phyloP scores from a whole-genome alignment of 2,113 vertebrate species.

The Haemorhous mexicanus region DNA sequence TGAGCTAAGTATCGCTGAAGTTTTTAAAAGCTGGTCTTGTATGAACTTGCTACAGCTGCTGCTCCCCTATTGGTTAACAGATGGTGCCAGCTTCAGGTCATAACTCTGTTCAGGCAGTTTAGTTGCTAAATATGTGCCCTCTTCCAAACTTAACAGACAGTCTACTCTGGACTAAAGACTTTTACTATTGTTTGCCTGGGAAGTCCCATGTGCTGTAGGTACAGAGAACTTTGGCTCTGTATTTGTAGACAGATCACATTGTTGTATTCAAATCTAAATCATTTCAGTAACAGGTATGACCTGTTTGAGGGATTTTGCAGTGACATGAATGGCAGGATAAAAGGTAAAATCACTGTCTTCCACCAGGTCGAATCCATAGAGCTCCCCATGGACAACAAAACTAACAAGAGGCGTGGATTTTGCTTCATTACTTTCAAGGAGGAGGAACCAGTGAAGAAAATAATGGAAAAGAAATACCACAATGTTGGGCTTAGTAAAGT shows the following conservation, averaged over 20 bases:
- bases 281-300: not conserved
- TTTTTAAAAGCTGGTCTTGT: not conserved
- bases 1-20: not conserved
- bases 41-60: not conserved
- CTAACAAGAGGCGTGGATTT: constrained; percentile 98
- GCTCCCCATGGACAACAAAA: constrained; percentile 98
- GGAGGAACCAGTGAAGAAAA: constrained; percentile 94
- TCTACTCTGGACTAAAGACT: not conserved
- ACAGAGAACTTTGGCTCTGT: not conserved
- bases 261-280: not conserved
- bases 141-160: not conserved
- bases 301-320: not conserved
- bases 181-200: not conserved
- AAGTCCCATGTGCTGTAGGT: fast-evolving
- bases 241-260: not conserved
- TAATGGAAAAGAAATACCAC: constrained; percentile 99
- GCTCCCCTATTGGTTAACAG: not conserved
- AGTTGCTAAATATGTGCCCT: not conserved
- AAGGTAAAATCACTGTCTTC: not conserved
- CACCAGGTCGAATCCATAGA: constrained; percentile 94
- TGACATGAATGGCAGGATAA: not conserved
- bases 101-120: not conserved
- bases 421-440: constrained; percentile 99
- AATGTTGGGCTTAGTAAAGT: constrained; percentile 98
- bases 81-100: not conserved